Base-by-base conservation (phyloP, 2,888 invertebrate genomes). In the Tetanocera ferruginea region DNA sequence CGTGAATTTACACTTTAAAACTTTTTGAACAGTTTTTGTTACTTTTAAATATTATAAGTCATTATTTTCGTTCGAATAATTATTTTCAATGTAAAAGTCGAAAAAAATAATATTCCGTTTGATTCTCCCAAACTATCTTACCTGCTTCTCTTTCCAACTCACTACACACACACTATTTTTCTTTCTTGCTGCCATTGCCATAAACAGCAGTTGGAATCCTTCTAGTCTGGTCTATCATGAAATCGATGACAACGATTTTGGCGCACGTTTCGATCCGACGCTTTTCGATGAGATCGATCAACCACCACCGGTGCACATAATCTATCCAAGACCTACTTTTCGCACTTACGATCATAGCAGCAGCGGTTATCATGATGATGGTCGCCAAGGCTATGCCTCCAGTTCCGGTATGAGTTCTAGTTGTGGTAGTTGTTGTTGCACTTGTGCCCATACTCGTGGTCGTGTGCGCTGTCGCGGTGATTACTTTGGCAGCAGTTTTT, bases 261-360 rank as follows among this genome's bases (percentile, higher is more conserved):
- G 75, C 5, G 84, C 73, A 79, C 85, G 87, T 37, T 89, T 87
- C 78, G 90, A 90, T 86, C 88, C 89, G 11, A 87, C 92, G 83
- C 91, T 92, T 83, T 94, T 93, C 84, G 93, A 94, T 86, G 93
- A 92, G 82, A 91, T 93, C 82, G 92, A 93, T 84, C 93, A 93
- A 81, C 93, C 93, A 64, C 93, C 93, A 74, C 93, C 93, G 77
- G 93, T 93, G 78, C 93, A 93, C 87, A 93, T 94, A 86, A 91
- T 93, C 84, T 93, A 94, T 90, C 93, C 93, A 70, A 92, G 93
- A 84, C 93, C 93, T 43, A 86, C 87, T 14, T 84, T 83, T 34
- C 84, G 55, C 31, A 62, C 76, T 82, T 75, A 73, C 57, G 71
- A 72, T 28, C 74, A 78, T 66, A 77, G 66, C 23, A 78, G 76